Evolutionary conservation across 2,113 vertebrate genomes (phyloP), one percentile per base, ranked within the genome.

Genomic region (Nothocercus nigrocapillus): DNA sequence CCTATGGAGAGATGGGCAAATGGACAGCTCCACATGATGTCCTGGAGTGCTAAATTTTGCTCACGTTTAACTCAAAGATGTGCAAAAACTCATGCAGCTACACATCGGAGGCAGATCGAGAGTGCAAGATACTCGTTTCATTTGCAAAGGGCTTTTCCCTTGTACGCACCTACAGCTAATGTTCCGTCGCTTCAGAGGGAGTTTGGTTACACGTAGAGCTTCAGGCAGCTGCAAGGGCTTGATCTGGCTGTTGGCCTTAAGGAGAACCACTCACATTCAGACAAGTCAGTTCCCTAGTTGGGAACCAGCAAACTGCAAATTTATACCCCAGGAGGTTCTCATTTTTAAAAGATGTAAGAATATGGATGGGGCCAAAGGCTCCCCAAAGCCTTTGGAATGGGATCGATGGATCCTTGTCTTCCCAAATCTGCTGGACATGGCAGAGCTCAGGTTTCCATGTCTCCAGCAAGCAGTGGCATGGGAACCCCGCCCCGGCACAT

Each of bases 1-100:
- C 62, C 44, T 17, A 8, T 0, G 44, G 72, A 89, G 81, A 89
- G 56, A 45, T 0, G 20, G 67, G 72, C 88, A 90, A 93, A 68
- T 22, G 83, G 62, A 38, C 74, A 40, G 4, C 85, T 76, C 95
- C 16, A 19, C 53, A 1, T n/a, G 90, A 54, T 16, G 27, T 3
- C 66, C 77, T 62, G 32, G 64, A 82, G 92, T 92, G 93, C 74
- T 96, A 90, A 79, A 92, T 76, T 92, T 69, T 1, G 0, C 62
- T 58, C 82, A 69, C 80, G 62, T 94, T 87, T 73, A 28, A 62
- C 36, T 0, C 6, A 79, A 58, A 45, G 69, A 94, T n/a, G 90
- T 93, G 93, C 54, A 87, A 96, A 94, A 95, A 17, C 58, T 90
- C 96, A 51, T 2, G 74, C 86, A 93, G 93, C 62, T 94, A 44